Percentiles rank a stretch among this genome's conserved stretches.
Evolutionary conservation across 2,113 vertebrate species (phyloP).

Genomic region (Colistium nudipinnis): DNA sequence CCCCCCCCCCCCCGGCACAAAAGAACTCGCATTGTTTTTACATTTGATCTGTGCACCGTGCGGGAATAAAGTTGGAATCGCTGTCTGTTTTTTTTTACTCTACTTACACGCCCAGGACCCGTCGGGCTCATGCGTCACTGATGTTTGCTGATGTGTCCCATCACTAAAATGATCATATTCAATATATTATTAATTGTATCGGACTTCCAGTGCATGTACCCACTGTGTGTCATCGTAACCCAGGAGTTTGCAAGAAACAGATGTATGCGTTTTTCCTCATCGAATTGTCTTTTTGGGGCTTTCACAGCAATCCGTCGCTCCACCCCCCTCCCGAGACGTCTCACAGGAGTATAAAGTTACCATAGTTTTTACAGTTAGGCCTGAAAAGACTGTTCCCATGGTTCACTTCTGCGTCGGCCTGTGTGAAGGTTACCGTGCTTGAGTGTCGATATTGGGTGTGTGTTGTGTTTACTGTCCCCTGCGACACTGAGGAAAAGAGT

Average conservation of each 20-base stretch:
- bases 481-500: constrained; percentile 11
- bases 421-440: constrained; percentile 32
- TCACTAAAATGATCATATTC: no score
- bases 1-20: constrained; percentile 11
- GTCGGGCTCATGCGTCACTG: not conserved
- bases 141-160: not conserved
- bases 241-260: not conserved
- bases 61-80: constrained; percentile 11
- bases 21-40: constrained; percentile 39
- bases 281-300: not conserved
- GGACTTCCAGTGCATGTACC: not conserved
- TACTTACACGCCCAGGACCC: constrained; percentile 16
- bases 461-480: constrained; percentile 44
- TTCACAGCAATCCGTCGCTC: constrained; percentile 30
- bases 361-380: constrained; percentile 61
- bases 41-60: constrained; percentile 27
- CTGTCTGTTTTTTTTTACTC: constrained; percentile 10
- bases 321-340: constrained; percentile 25
- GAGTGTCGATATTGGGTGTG: constrained; percentile 49
- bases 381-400: constrained; percentile 65
- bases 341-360: constrained; percentile 64
- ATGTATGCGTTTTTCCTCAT: not conserved
- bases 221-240: not conserved
- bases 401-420: constrained; percentile 36
- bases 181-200: no score